Evolutionary conservation across 2,888 invertebrate species (phyloP).

Genomic region (Muschampia plurimacula): DNA sequence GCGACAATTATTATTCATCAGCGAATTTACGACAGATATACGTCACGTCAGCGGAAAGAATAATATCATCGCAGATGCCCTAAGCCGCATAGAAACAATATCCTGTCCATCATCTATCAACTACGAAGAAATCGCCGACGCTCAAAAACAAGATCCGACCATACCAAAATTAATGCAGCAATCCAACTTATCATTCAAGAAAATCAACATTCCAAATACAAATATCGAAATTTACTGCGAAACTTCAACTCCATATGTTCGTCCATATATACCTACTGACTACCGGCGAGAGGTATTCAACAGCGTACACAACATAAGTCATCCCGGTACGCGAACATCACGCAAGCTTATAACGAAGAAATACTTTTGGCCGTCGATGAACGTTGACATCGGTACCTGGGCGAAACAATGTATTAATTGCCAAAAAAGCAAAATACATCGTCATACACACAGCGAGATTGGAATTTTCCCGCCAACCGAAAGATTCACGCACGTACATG

Average conservation of each 20-base stretch:
- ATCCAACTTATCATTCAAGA: conserved; percentile 24
- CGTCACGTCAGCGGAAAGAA: conserved; percentile 38
- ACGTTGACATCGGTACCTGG: conserved; percentile 23
- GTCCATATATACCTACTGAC: conserved; percentile 1
- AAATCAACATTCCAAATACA: conserved; percentile 9
- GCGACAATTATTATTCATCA: conserved; percentile 42
- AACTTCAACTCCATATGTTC: conserved; percentile 6
- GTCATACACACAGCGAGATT: conserved; percentile 12
- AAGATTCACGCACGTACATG: neutral
- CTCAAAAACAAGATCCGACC: neutral
- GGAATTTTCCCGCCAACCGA: neutral
- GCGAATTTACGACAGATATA: conserved; percentile 42
- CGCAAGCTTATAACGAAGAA: neutral
- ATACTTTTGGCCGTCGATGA: conserved; percentile 32
- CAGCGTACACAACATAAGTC: conserved; percentile 1
- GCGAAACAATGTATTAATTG: conserved; percentile 32
- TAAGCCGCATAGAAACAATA: conserved; percentile 35
- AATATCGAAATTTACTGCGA: conserved; percentile 1
- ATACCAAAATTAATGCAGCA: neutral
- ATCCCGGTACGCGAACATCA: conserved; percentile 3
- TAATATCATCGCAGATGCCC: conserved; percentile 43
- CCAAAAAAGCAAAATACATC: conserved; percentile 33
- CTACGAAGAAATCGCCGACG: neutral
- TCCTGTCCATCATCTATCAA: neutral
- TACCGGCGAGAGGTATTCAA: conserved; percentile 6